phyloP scores from a whole-genome alignment of 92 coral and sea anemone genomes.

The Phymanthus crucifer region DNA sequence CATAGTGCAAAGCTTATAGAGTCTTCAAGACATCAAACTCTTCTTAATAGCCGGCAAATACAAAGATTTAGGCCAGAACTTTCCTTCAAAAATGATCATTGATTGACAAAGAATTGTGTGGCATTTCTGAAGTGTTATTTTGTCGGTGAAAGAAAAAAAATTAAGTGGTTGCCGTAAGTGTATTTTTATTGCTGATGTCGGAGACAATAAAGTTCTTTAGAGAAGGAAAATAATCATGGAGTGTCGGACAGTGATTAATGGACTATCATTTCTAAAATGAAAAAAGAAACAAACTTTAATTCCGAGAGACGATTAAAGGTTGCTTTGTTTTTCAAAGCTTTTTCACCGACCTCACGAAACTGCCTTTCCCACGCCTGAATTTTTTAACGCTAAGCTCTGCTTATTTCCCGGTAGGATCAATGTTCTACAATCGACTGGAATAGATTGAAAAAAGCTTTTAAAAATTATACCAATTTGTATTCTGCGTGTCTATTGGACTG shows the following conservation, averaged over 20 bases:
- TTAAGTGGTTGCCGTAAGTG: slow-evolving; percentile 25
- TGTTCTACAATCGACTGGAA: slow-evolving; percentile 1
- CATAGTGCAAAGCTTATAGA: background rate
- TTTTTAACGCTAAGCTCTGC: background rate
- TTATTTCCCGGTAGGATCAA: background rate
- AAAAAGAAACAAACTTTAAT: background rate
- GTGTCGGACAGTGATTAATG: slow-evolving; percentile 10
- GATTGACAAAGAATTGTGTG: background rate
- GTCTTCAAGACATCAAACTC: background rate
- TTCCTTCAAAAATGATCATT: background rate
- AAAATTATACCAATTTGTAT: slow-evolving; percentile 28
- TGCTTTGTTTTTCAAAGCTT: background rate
- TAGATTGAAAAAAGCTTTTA: slow-evolving; percentile 30
- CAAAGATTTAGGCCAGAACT: slow-evolving; percentile 13
- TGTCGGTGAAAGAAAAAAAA: slow-evolving; percentile 12
- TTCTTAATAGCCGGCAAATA: background rate
- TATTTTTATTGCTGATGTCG: slow-evolving; percentile 17
- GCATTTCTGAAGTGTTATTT: slow-evolving; percentile 12
- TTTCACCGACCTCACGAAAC: background rate
- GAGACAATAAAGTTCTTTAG: slow-evolving; percentile 1
- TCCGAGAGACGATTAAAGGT: background rate
- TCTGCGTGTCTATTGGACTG: slow-evolving; percentile 9
- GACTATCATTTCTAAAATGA: background rate
- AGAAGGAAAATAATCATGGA: slow-evolving; percentile 17
- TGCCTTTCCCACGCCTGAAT: background rate